Evolutionary conservation across 2,113 vertebrate species (phyloP), one percentile per base, ranked within the genome.

Genomic region (Mohoua ochrocephala): DNA sequence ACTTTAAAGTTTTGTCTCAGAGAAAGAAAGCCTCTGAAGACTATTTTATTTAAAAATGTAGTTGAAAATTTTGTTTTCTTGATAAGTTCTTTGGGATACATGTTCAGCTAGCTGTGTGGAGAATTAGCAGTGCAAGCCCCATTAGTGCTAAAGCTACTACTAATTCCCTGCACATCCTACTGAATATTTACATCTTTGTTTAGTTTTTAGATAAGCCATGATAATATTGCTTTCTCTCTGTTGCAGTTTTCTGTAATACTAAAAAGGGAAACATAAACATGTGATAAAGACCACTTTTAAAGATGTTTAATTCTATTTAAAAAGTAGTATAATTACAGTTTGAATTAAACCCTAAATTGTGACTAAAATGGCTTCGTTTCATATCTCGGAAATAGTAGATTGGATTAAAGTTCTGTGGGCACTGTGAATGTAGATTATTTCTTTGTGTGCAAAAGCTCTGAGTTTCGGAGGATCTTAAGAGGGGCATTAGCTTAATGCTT

Each of bases 121-220:
- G 78, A 94, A 85, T 87, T 91, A 95, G 54, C 75, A 91, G 59
- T 76, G 35, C 45, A 74, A 80, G 35, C 76, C 50, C 42, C 59
- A 69, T 90, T 91, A 74, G 35, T 28, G 50, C 74, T 96, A 91
- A 91, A 80, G 45, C 61, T 85, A n/a, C 77, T 91, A 44, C 50
- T 95, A 93, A 93, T 96, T 96, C 63, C 59, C 63, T 80, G 59
- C 59, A 54, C 37, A 67, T 83, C 37, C 54, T 24, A 67, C 75
- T 93, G 74, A 89, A 85, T 91, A 96, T 90, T 93, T 96, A 47
- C 87, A 33, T 90, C 35, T 90, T 85, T 5, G 35, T 70, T 87
- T 84, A 85, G 50, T 94, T 61, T 77, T 90, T 91, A 69, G 75
- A 57, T 70, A 6, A 95, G 37, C 59, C 63, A 45, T 26, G 49